Base-by-base conservation (phyloP, 2,888 invertebrate genomes). In the Coenonympha arcania region DNA sequence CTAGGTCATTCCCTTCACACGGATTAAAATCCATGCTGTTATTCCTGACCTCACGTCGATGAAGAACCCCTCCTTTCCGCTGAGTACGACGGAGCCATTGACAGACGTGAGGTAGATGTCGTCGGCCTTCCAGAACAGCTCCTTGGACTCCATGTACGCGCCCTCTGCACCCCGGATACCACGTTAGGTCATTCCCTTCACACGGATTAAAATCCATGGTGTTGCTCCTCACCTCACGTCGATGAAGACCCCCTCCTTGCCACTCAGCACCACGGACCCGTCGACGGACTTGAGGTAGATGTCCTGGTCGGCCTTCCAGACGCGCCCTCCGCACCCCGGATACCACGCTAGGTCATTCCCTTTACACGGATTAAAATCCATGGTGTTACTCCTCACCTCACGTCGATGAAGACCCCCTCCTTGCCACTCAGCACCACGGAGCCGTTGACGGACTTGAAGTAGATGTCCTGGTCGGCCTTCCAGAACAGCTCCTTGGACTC, bases 91-190 rank as follows among this genome's bases (percentile, higher is more conserved):
- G 1, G 91, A 91, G 0, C 93, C 93, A 63, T 95, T 94, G 22
- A 90, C 87, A 1, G 93, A 92, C 64, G 91, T 92, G 0, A 96
- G 79, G 56, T 89, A 88, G 26, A 96, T 90, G 62, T 94, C 93
- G 69, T 94, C 94, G 0, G 95, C 94, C 20, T 89, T 89, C 89
- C 93, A 91, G 48, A 90, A n/a, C n/a, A n/a, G n/a, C n/a, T n/a
- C n/a, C n/a, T n/a, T n/a, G n/a, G n/a, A n/a, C n/a, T n/a, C n/a
- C n/a, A n/a, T n/a, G n/a, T n/a, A n/a, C 0, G 92, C 90, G 0
- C 95, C 95, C 74, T 95, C 95, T 0, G 93, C 93, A 0, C 95
- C 95, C 51, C 91, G n/a, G n/a, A n/a, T n/a, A n/a, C n/a, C n/a
- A n/a, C n/a, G n/a, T n/a, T n/a, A n/a, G n/a, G n/a, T n/a, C n/a